Percentiles rank a stretch among this genome's conserved stretches.
Evolutionary conservation across 2,113 vertebrate genomes (phyloP).

Genomic region (Heterotilapia buettikoferi): DNA sequence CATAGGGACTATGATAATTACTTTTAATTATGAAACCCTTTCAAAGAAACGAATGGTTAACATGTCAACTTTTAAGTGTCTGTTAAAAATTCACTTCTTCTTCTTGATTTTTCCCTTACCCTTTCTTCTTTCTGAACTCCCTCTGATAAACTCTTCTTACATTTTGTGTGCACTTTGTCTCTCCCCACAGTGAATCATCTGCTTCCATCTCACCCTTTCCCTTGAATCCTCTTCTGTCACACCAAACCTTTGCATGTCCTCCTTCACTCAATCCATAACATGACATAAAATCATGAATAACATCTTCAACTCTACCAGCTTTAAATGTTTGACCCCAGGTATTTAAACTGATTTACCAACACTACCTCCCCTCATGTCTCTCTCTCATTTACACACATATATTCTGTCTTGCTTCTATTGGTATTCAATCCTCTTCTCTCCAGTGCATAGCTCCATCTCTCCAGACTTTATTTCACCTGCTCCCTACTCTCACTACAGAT

Average conservation of each 20-base stretch:
- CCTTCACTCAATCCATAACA: not conserved
- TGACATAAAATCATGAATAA: not conserved
- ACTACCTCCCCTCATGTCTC: not conserved
- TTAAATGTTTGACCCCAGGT: not conserved
- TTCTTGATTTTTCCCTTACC: not conserved
- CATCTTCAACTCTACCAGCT: not conserved
- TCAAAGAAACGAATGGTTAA: not conserved
- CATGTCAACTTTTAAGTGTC: not conserved
- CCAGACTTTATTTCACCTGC: not conserved
- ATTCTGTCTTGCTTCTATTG: not conserved
- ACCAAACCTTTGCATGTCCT: not conserved
- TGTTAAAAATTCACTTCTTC: not conserved
- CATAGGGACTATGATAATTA: not conserved
- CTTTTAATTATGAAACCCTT: not conserved
- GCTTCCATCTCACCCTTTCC: not conserved
- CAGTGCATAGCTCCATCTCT: not conserved
- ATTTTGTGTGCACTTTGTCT: not conserved
- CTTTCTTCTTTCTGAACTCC: not conserved
- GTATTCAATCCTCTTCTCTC: not conserved
- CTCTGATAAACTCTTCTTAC: not conserved
- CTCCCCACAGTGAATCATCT: not conserved
- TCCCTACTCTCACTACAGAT: not conserved
- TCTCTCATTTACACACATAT: not conserved
- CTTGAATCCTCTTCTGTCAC: not conserved
- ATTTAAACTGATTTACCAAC: not conserved